Evolutionary conservation across 2,888 invertebrate genomes (phyloP), one percentile per base, ranked within the genome.

Genomic region (Celastrina argiolus): DNA sequence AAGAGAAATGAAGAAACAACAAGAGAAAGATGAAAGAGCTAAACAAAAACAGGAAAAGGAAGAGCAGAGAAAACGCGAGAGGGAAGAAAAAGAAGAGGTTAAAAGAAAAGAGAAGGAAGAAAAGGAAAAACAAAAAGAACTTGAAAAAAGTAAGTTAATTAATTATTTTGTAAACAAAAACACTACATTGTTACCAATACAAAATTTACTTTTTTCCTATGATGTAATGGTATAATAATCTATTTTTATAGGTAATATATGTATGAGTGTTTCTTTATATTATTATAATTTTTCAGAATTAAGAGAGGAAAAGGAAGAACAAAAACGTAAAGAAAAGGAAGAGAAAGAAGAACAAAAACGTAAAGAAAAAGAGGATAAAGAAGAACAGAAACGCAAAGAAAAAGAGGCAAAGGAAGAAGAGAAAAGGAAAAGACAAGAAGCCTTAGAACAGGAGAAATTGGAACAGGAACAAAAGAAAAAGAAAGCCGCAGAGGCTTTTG

Each of bases 401-500:
- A 87, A 88, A 70, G 93, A 92, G 77, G 92, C 88, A 10, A 83
- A 85, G 74, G 93, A 93, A 70, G 93, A 94, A 74, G 93, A 93
- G 68, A 93, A 91, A 71, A 87, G 92, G 10, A 93, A 93, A 71
- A 94, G 93, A 73, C 95, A 88, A 75, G 93, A 92, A 78, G 93
- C 89, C 65, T 85, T 92, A 77, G 93, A 93, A 76, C 87, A 92
- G 69, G 93, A 93, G 70, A 95, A 93, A 74, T 92, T 94, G 73
- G 96, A 95, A 81, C 93, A 93, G 65, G 95, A 95, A 78, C 92
- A 94, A 12, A 95, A 95, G 73, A 95, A 96, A 77, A 95, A 95
- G 73, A 96, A 96, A 77, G 94, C 94, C 0, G 95, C 95, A 0
- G 94, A 94, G 65, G 95, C 94, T 5, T 97, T 97, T 78, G 94